Evolutionary conservation across 2,888 invertebrate species (phyloP).

Genomic region (Incurvaria masculella): DNA sequence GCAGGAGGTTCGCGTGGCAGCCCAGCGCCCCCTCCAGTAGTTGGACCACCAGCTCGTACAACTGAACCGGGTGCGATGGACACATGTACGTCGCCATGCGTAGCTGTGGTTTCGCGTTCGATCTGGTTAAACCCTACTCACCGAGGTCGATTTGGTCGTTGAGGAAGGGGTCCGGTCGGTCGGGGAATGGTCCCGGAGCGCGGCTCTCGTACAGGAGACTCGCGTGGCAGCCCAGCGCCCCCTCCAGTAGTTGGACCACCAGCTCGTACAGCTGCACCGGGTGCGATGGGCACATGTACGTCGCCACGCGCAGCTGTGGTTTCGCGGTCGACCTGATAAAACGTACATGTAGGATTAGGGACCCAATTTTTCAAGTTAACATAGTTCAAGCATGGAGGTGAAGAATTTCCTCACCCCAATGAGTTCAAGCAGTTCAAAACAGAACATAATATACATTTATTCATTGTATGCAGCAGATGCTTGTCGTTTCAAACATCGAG

Average conservation of each 20-base stretch:
- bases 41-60: constrained; percentile 55
- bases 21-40: constrained; percentile 51
- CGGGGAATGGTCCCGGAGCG: constrained; percentile 44
- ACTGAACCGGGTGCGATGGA: constrained; percentile 58
- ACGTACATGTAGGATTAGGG: too few species aligned
- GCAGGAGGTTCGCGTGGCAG: constrained; percentile 46
- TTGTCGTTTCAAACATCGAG: too few species aligned
- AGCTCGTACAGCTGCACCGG: constrained; percentile 59
- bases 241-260: constrained; percentile 53
- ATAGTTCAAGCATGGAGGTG: too few species aligned
- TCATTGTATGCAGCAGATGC: too few species aligned
- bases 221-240: constrained; percentile 41
- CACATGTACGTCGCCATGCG: constrained; percentile 60
- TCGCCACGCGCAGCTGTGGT: constrained; percentile 49
- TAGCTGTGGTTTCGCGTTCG: constrained; percentile 39
- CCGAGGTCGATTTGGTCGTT: constrained; percentile 55
- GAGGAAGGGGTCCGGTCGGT: constrained; percentile 54
- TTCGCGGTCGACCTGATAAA: constrained; percentile 32
- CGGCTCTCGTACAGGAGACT: constrained; percentile 59
- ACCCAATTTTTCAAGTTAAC: too few species aligned
- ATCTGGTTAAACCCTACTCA: constrained; percentile 27
- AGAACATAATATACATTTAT: too few species aligned
- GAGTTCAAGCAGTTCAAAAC: too few species aligned
- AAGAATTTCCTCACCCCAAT: too few species aligned
- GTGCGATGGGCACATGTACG: constrained; percentile 61